Evolutionary conservation across 2,113 vertebrate genomes (phyloP), one percentile per base, ranked within the genome.

Genomic region (Sinocyclocheilus anshuiensis): DNA sequence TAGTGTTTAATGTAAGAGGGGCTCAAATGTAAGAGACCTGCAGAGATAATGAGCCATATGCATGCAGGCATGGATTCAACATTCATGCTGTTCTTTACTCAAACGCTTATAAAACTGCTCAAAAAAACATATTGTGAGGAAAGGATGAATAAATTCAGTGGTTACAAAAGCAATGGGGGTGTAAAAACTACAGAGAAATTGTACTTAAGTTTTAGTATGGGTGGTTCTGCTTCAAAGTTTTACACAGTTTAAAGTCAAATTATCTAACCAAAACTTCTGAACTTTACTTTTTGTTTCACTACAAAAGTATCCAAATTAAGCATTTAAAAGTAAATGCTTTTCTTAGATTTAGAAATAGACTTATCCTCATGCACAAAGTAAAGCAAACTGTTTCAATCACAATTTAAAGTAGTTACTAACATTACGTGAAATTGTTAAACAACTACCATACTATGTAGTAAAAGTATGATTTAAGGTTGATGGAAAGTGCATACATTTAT

Each of bases 111-210:
- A 48, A 76, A 48, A 39, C 6, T 48, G n/a, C 22, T 16, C 0
- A 7, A 48, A 0, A 48, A 24, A 76, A 48, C n/a, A 15, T 15
- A 48, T 26, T 50, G 72, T 76, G 72, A 22, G 42, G 72, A 8
- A 75, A 13, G 22, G 42, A 48, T 75, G 22, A 45, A 76, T 76
- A 26, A 50, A 76, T 16, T 26, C n/a, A 76, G 74, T 16, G 39
- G n/a, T 76, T 50, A 76, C 42, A 76, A 76, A 75, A 50, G n/a
- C 72, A 76, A 76, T n/a, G 5, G n/a, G n/a, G 12, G 42, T 76
- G n/a, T 76, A 48, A 48, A 26, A 76, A 26, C 1, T 22, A 74
- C 72, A 16, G 12, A 12, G 9, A 74, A 42, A 74, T 12, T 74
- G 20, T 74, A 42, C 20, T 42, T 74, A 42, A 22, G 10, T 42